Base-by-base conservation (phyloP, 2,113 vertebrate species). In the Sula dactylatra region DNA sequence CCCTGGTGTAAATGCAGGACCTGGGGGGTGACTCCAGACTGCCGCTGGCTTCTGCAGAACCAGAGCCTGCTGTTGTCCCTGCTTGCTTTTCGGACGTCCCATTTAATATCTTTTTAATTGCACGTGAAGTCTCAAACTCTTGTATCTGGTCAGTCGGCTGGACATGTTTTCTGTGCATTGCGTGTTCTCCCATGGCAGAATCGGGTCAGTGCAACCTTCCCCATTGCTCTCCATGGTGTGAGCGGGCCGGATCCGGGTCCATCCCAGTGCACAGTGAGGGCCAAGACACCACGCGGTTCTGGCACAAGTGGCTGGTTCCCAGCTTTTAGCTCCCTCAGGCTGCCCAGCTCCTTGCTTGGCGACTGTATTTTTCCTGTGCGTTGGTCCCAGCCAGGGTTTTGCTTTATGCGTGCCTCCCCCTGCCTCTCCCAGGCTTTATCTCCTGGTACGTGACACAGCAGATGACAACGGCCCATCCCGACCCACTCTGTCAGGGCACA, bases 401-500 rank as follows among this genome's bases (percentile, higher is more conserved):
- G 44, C 88, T 66, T 7, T 36, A 8, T 16, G 65, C 15, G 0
- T 45, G 50, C 52, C 80, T 70, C 79, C 44, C 34, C 11, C 29
- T 4, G 69, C 82, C 61, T 56, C 62, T 82, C 10, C 32, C 13
- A 0, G 54, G 79, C 79, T 79, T 24, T 8, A 0, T 6, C 52
- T 64, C 88, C 79, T 3, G 6, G 18, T 27, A 0, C 27, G 86
- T 90, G 93, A 66, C 95, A 81, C 82, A 73, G 72, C 91, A 80
- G 93, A 70, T 67, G 93, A 9, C 91, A 92, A 1, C 6, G 10
- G 86, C 95, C 82, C 17, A 9, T 73, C 61, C 49, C 62, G 91
- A 94, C 71, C 80, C 90, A 21, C 92, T 67, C 79, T 31, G 66
- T 85, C 92, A 95, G 95, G 94, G 96, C 96, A 67, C 70, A 17